Percentiles rank a stretch among this genome's conserved stretches.
phyloP scores from a whole-genome alignment of 2,113 vertebrate genomes.

The Crotalus tigris region DNA sequence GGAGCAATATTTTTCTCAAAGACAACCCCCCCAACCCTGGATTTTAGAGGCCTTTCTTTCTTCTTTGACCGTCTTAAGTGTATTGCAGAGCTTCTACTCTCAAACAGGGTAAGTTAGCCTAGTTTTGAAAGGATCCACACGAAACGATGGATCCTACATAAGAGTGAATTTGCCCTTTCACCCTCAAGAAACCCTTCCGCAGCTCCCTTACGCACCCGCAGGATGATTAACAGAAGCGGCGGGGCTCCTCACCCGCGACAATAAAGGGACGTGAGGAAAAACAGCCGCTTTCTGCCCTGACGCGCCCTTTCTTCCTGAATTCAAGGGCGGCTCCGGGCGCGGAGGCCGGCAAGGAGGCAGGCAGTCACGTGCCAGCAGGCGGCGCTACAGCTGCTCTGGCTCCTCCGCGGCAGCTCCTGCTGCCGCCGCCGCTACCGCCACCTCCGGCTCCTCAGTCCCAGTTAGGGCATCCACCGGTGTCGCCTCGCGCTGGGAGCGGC shows the following conservation, averaged over 20 bases:
- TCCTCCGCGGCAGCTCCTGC: not conserved
- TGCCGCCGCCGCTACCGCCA: not conserved
- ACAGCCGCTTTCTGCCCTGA: not conserved
- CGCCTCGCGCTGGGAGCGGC: conserved; percentile 1
- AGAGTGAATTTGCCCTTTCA: not conserved
- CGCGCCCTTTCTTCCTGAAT: conserved; percentile 8
- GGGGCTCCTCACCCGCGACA: not conserved
- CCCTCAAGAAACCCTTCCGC: not conserved
- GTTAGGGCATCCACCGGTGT: not conserved
- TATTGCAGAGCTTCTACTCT: not conserved
- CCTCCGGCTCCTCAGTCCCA: not conserved
- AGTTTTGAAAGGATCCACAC: not conserved
- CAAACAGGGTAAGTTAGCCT: not conserved
- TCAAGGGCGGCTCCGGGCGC: conserved; percentile 4
- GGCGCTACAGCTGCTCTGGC: not conserved
- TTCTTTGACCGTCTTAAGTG: not conserved
- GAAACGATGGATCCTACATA: not conserved
- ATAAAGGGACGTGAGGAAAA: not conserved
- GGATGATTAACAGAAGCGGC: not conserved
- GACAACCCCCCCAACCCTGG: no score
- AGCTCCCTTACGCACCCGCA: not conserved
- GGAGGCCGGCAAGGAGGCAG: not conserved
- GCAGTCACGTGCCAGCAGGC: not conserved
- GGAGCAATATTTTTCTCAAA: not conserved
- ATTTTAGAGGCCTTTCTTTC: not conserved